phyloP scores from a whole-genome alignment of 2,113 vertebrate species.

The Odontophorus gujanensis region DNA sequence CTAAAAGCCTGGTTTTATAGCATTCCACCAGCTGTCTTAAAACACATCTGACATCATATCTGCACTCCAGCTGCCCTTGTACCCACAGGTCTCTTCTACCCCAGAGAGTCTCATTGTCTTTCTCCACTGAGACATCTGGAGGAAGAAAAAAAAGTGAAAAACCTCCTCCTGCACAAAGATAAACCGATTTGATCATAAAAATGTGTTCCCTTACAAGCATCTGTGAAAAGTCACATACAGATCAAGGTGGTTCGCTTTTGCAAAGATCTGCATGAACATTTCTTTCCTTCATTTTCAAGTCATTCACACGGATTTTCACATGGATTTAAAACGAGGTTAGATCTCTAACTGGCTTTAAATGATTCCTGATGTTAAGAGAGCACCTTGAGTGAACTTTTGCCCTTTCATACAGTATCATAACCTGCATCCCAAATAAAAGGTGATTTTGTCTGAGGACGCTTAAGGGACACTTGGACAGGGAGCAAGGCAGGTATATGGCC shows the following conservation, averaged over 20 bases:
- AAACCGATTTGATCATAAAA: conserved; percentile 26
- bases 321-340: background rate
- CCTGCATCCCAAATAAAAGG: background rate
- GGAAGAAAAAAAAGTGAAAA: background rate
- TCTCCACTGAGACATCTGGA: background rate
- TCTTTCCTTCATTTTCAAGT: background rate
- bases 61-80: conserved; percentile 47
- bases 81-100: conserved; percentile 30
- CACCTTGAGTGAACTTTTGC: background rate
- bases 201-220: background rate
- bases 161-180: background rate
- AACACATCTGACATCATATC: conserved; percentile 50
- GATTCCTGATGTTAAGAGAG: background rate
- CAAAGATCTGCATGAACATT: background rate
- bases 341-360: background rate
- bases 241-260: background rate
- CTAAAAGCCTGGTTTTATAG: conserved; percentile 32
- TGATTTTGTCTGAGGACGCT: background rate
- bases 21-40: conserved; percentile 41
- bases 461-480: background rate
- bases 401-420: background rate
- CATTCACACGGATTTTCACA: too few species aligned
- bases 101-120: background rate
- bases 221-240: background rate
- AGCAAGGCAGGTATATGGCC: background rate